Conservation (phyloP, 2,888 invertebrate species). For the Bhutanitis thaidina region DNA sequence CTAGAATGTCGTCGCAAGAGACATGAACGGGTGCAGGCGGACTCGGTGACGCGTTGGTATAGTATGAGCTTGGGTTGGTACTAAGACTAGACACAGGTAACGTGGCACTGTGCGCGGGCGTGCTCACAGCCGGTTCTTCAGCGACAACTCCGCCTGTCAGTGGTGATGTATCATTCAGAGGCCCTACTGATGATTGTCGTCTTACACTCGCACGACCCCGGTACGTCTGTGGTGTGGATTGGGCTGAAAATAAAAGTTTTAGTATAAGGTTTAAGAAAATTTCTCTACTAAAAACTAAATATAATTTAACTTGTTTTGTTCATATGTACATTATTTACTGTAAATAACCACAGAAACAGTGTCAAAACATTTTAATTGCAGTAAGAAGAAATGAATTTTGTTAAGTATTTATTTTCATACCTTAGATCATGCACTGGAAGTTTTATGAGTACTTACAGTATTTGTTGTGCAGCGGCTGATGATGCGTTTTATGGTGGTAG, state of each 20-base stretch:
- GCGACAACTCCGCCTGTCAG: conserved; percentile 51
- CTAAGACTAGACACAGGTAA: conserved; percentile 78
- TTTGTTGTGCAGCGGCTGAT: conserved; percentile 88
- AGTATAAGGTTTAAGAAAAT: background rate
- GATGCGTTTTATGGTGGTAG: conserved; percentile 87
- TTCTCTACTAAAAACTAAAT: too few species aligned
- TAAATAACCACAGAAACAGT: too few species aligned
- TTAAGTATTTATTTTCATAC: background rate
- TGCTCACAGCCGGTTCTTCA: conserved; percentile 65
- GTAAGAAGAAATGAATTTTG: background rate
- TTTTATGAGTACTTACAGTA: conserved; percentile 77
- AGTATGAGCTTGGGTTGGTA: conserved; percentile 78
- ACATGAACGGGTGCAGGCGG: conserved; percentile 65
- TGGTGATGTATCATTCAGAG: conserved; percentile 77
- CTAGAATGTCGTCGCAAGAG: conserved; percentile 71
- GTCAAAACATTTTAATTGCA: too few species aligned
- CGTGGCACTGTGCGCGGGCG: conserved; percentile 70
- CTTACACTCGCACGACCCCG: conserved; percentile 80
- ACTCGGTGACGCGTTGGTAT: conserved; percentile 81
- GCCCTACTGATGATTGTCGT: conserved; percentile 82
- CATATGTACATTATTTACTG: too few species aligned
- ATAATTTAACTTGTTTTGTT: too few species aligned
- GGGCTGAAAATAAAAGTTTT: conserved; percentile 65
- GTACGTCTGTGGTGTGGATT: conserved; percentile 81
- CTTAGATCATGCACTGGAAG: conserved; percentile 40